Base-by-base conservation (phyloP, 2,797 vertebrate genomes). In the Ctenochaetus hawaiiensis region DNA sequence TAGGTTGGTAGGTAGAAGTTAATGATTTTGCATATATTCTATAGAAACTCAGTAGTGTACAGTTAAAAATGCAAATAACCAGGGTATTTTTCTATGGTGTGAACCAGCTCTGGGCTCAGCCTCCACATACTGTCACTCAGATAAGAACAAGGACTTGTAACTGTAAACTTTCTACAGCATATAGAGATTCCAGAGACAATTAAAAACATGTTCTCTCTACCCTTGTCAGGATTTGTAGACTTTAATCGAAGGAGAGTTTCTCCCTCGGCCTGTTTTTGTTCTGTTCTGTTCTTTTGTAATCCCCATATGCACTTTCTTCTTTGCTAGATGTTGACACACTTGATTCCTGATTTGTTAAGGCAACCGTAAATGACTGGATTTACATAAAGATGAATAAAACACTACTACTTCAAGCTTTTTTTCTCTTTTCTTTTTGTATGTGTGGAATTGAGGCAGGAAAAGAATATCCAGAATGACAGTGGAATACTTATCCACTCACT, bases 381-480 rank as follows among this genome's bases (percentile, higher is more conserved):
- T 93, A 93, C 93, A 94, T 92, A 90, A 91, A 91, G 87, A 90
- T 93, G 83, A 94, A 94, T 94, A 93, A 93, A 94, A 94, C 93
- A 92, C 93, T 92, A 91, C 89, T 72, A 89, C 85, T 90, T 88
- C 80, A 90, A 89, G 51, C 60, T 57, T 67, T 77, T 52, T 70
- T 74, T 65, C 44, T 86, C 61, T 69, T 58, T 73, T 68, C 62
- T 67, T 83, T 79, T 78, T 83, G 43, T 85, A 20, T 72, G 48
- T 79, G 70, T 70, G 61, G 16, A 66, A n/a, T 60, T 67, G 76
- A 76, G 44, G 69, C 67, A 18, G 44, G 37, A 51, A 52, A 57
- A 23, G 65, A 77, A 66, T 68, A 80, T 89, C 82, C 39, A 63
- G 16, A 80, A 70, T 34, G 57, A 78, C 63, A 53, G 62, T 41